Evolutionary conservation across 2,888 invertebrate genomes (phyloP), one percentile per base, ranked within the genome.

Genomic region (Polietes domitor): DNA sequence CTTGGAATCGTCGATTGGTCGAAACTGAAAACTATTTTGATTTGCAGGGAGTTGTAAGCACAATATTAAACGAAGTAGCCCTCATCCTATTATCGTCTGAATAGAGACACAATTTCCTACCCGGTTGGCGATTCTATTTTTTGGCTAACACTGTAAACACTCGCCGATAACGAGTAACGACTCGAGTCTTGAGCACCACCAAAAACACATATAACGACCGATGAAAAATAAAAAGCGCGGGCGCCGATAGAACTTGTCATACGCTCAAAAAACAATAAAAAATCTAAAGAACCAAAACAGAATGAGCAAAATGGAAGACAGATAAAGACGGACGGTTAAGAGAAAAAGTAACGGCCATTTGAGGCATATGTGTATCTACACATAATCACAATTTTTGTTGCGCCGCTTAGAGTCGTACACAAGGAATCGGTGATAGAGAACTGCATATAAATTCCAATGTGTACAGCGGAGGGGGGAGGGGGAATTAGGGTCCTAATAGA

Each of bases 221-320:
- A 37, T 9, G n/a, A 37, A 37, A 10, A 37, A 78, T 63, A 58
- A 81, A 84, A 84, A 73, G 84, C 84, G 78, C 84, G 81, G 84
- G 81, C 84, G 84, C 84, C 81, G 15, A 84, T 81, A 81, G 78
- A 81, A 81, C 84, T 81, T 81, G 81, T 84, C 81, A 73, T 79
- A 26, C 53, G 43, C 68, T 37, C 41, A 68, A 43, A 37, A 61
- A 65, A 68, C 12, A 21, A 61, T 28, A 28, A 58, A 58, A 19
- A 58, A n/a, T n/a, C 15, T 26, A 26, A 58, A 68, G 17, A 43
- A 24, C 43, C 43, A 68, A 68, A 41, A 41, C 41, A 43, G 24
- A 68, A 68, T 24, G 24, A 37, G 43, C 21, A 19, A 68, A 19
- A 43, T 63, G 63, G n/a, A 24, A 32, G 28, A 26, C 1, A 24